phyloP scores from a whole-genome alignment of 1,140 invertebrate genomes.

The Ceratosolen solmsi region DNA sequence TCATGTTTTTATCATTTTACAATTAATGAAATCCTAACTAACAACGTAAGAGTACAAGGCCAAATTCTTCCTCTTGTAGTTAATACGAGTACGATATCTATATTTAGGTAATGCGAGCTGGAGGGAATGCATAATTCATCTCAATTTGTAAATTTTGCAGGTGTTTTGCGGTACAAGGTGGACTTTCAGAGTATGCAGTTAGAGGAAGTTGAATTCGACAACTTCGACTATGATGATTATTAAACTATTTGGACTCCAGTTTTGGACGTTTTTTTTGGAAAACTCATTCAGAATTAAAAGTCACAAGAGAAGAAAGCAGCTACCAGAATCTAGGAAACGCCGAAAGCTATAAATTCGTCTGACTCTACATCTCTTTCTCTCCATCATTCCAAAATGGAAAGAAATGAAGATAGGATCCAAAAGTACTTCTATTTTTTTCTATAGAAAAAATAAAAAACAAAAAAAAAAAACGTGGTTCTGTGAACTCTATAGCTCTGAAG shows the following conservation, averaged over 20 bases:
- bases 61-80: constrained; percentile 45
- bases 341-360: constrained; percentile 24
- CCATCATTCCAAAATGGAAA: constrained; percentile 47
- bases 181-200: constrained; percentile 98
- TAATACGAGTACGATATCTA: background rate
- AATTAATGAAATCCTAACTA: constrained; percentile 69
- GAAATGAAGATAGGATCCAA: constrained; percentile 47
- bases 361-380: constrained; percentile 48
- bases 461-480: constrained; percentile 50
- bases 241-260: constrained; percentile 73
- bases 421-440: constrained; percentile 53
- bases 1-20: constrained; percentile 69
- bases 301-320: constrained; percentile 41
- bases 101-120: background rate
- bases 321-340: constrained; percentile 39
- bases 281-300: constrained; percentile 44
- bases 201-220: constrained; percentile 87
- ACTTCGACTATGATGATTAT: constrained; percentile 95
- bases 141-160: constrained; percentile 76
- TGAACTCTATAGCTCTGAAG: constrained; percentile 49
- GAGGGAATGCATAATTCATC: constrained; percentile 38
- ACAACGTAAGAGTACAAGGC: constrained; percentile 43
- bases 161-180: constrained; percentile 97
- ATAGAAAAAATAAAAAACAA: constrained; percentile 50
- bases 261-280: constrained; percentile 27